Conservation (phyloP, 2,113 vertebrate genomes). For the Macquaria australasica region DNA sequence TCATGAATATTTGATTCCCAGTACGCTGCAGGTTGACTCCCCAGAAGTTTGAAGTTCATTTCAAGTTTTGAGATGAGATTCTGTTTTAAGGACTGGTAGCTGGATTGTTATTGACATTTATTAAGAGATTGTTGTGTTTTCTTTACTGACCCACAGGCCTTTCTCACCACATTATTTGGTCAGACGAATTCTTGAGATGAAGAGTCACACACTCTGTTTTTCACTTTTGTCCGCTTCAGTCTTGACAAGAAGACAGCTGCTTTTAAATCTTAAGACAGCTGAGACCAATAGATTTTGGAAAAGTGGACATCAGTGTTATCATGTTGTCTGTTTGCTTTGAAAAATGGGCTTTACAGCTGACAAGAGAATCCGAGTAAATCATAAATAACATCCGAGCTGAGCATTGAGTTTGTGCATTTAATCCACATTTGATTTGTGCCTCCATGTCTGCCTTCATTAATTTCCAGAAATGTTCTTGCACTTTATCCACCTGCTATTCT, state of each 20-base stretch:
- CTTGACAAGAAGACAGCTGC: slow-evolving; percentile 13
- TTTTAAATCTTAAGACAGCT: slow-evolving; percentile 25
- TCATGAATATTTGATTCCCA: slow-evolving; percentile 58
- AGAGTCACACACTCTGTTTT: neutral
- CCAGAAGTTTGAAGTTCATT: slow-evolving; percentile 26
- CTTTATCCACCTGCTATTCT: slow-evolving; percentile 30
- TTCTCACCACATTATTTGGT: neutral
- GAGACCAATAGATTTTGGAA: slow-evolving; percentile 3
- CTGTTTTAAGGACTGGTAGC: slow-evolving; percentile 1
- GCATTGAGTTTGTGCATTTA: neutral
- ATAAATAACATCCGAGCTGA: neutral
- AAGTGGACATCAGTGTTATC: slow-evolving; percentile 27
- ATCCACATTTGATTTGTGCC: slow-evolving; percentile 4
- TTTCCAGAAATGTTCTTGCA: slow-evolving; percentile 20
- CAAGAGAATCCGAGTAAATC: slow-evolving; percentile 16
- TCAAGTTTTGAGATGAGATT: slow-evolving; percentile 15
- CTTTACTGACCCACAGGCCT: slow-evolving; percentile 1
- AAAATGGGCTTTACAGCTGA: neutral
- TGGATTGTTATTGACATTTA: slow-evolving; percentile 34
- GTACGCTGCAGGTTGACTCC: neutral
- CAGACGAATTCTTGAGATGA: neutral
- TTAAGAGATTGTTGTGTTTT: slow-evolving; percentile 17
- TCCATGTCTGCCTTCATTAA: slow-evolving; percentile 18
- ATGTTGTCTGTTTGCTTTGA: slow-evolving; percentile 13
- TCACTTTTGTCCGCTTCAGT: neutral